phyloP scores from a whole-genome alignment of 1,140 invertebrate genomes.

The Achatina immaculata region DNA sequence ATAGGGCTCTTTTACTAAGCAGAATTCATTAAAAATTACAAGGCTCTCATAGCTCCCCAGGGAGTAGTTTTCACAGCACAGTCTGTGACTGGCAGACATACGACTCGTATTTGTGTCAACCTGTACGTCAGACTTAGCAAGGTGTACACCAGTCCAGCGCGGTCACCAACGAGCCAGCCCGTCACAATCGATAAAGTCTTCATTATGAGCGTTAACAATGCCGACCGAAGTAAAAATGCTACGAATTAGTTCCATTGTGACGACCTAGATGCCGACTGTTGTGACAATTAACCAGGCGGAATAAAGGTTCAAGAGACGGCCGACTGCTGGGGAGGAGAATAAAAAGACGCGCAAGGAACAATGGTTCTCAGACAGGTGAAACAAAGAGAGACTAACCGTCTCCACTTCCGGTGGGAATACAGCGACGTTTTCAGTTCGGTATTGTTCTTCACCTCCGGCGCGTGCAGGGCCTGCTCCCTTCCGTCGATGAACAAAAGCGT shows the following conservation, averaged over 20 bases:
- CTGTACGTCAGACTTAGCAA: no score
- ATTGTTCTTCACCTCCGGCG: conserved; percentile 2
- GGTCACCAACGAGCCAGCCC: no score
- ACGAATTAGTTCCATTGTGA: neutral
- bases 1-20: no score
- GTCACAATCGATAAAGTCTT: no score
- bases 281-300: neutral
- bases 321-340: neutral
- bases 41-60: no score
- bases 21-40: no score
- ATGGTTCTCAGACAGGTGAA: conserved; percentile 22
- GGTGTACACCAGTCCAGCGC: no score
- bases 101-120: no score
- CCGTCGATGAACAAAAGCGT: conserved; percentile 8
- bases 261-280: conserved; percentile 1
- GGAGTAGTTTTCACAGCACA: no score
- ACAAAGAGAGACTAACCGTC: conserved; percentile 12
- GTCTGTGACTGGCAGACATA: no score
- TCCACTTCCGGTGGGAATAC: conserved; percentile 26
- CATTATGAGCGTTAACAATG: no score
- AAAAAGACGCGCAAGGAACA: conserved; percentile 12
- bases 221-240: no score
- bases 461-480: conserved; percentile 1
- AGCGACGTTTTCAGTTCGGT: neutral
- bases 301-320: neutral